Percentiles rank a stretch among this genome's conserved stretches.
Evolutionary conservation across 35 echinoderm and acorn worm genomes (phyloP).

Genomic region (Stichopus chloronotus): DNA sequence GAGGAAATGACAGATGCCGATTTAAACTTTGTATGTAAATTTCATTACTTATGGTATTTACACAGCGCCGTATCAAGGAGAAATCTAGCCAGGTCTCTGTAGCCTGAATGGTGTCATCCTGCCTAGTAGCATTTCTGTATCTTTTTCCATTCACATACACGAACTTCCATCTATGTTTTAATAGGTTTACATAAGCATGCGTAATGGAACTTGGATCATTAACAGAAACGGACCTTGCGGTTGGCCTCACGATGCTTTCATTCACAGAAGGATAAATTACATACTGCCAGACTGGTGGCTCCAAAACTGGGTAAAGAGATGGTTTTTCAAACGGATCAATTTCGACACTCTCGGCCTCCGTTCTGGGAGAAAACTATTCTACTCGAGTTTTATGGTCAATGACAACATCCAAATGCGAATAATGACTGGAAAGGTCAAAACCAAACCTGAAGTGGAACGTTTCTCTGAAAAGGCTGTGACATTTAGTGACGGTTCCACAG

Average conservation of each 20-base stretch:
- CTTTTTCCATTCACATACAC: too few relatives aligned
- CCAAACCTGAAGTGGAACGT: conserved; percentile 68
- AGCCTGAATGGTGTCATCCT: too few relatives aligned
- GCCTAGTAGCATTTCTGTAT: too few relatives aligned
- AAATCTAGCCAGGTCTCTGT: too few relatives aligned
- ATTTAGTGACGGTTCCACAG: conserved; percentile 70
- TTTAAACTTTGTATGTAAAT: too few relatives aligned
- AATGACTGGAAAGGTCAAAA: conserved; percentile 56
- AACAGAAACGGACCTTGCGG: conserved; percentile 52
- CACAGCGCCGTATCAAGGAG: too few relatives aligned
- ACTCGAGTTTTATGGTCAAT: conserved; percentile 68
- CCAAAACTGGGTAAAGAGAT: conserved; percentile 6
- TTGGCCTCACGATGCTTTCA: conserved; percentile 57
- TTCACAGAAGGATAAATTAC: conserved; percentile 53
- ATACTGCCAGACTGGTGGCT: conserved; percentile 44
- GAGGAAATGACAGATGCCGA: too few relatives aligned
- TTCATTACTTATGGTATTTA: too few relatives aligned
- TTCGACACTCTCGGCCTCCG: conserved; percentile 66
- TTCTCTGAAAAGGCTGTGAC: conserved; percentile 65
- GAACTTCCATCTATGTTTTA: not conserved
- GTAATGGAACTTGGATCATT: conserved; percentile 76
- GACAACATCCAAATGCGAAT: conserved; percentile 68
- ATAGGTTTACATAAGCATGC: conserved; percentile 75
- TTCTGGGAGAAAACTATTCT: conserved; percentile 58
- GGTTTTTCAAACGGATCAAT: conserved; percentile 39